Evolutionary conservation across 2,888 invertebrate genomes (phyloP).

Genomic region (Parapristionchus giblindavisi): DNA sequence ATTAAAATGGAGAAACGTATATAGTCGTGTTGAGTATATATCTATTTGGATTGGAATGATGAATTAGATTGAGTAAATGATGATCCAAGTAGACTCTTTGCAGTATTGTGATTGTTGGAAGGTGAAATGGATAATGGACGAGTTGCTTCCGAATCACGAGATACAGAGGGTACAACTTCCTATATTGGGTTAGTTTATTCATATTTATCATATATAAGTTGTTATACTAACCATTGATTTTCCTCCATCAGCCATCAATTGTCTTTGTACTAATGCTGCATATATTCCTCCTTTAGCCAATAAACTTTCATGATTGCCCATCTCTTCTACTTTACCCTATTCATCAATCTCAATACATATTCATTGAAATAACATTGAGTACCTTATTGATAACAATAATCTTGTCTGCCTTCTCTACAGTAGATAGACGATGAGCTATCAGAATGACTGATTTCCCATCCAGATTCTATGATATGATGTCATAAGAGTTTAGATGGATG

Average conservation of each 20-base stretch:
- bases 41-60: constrained; percentile 25
- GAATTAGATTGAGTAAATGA: constrained; percentile 51
- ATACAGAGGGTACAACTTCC: not conserved
- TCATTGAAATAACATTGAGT: too few relatives aligned
- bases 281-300: constrained; percentile 72
- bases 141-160: not conserved
- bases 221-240: not conserved
- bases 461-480: constrained; percentile 64
- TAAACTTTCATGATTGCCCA: constrained; percentile 73
- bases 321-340: constrained; percentile 70
- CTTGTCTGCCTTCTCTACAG: constrained; percentile 72
- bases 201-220: too few relatives aligned
- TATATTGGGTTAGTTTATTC: not conserved
- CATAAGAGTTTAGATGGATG: not conserved
- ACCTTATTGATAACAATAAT: constrained; percentile 69
- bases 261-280: constrained; percentile 71
- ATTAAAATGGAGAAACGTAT: too few relatives aligned
- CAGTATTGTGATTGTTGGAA: constrained; percentile 39
- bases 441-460: constrained; percentile 72
- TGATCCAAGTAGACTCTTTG: constrained; percentile 52
- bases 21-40: too few relatives aligned
- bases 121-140: constrained; percentile 33
- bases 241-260: constrained; percentile 53
- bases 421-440: constrained; percentile 73
- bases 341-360: not conserved